Evolutionary conservation across 2,888 invertebrate species (phyloP).

Genomic region (Patella depressa): DNA sequence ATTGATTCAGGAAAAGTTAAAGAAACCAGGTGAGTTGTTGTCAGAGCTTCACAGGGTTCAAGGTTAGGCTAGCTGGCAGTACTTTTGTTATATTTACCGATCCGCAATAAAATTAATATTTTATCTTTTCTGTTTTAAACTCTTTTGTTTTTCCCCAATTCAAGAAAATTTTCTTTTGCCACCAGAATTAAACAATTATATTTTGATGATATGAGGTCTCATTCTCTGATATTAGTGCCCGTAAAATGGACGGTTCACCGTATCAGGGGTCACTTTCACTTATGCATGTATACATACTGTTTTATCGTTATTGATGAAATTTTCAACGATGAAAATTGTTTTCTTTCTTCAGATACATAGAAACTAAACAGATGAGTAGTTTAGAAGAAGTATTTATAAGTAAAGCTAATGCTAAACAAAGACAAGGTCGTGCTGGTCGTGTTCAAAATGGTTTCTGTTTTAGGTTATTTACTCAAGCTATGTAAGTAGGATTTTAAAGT

Average conservation of each 20-base stretch:
- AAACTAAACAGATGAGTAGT: conserved; percentile 65
- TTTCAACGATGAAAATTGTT: background rate
- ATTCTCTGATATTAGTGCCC: background rate
- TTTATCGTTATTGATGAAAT: conserved; percentile 1
- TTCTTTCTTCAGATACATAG: conserved; percentile 58
- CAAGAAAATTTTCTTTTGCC: too few relatives aligned
- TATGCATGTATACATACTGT: background rate
- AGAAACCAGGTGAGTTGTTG: conserved; percentile 59
- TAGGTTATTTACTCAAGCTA: conserved; percentile 60
- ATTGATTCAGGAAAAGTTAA: conserved; percentile 68
- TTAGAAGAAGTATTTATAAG: conserved; percentile 67
- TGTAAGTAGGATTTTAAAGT: conserved; percentile 40
- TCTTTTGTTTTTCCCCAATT: too few relatives aligned
- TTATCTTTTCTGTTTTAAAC: too few relatives aligned
- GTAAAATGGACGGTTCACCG: background rate
- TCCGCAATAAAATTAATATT: too few relatives aligned
- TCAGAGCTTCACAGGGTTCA: background rate
- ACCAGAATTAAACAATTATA: too few relatives aligned
- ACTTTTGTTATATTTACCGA: too few relatives aligned
- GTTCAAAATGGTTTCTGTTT: conserved; percentile 66
- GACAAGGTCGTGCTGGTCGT: conserved; percentile 67
- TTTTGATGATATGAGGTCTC: background rate
- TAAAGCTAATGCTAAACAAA: conserved; percentile 66
- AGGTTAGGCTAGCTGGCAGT: too few relatives aligned
- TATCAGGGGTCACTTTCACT: background rate